Base-by-base conservation (phyloP, 2,797 vertebrate species). In the Arnoldichthys spilopterus region DNA sequence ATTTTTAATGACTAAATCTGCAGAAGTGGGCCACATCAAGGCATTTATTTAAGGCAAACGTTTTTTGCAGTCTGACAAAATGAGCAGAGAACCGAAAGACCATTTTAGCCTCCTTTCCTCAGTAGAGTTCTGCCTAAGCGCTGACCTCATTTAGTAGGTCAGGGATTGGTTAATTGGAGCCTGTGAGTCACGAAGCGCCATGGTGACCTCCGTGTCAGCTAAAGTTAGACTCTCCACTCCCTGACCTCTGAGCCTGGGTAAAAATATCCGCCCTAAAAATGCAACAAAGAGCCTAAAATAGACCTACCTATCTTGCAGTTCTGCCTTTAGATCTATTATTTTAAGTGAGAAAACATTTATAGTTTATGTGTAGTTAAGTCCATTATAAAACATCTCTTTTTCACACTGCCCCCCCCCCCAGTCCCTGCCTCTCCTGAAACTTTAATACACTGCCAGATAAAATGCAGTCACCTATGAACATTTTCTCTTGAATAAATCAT, bases 141-240 rank as follows among this genome's bases (percentile, higher is more conserved):
- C 87, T 91, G 89, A 91, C 90, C 91, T 92, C 88, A 92, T 92
- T 94, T 92, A 90, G 87, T 85, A 92, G 92, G 91, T 91, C 89
- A 56, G 47, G 61, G 79, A 80, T 89, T 89, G 87, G 88, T 86
- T 94, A 93, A 94, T 93, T 93, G 87, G 87, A 90, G 85, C 78
- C 47, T 69, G 80, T 74, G 83, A 84, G 83, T 89, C 74, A 74
- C 72, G 82, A 85, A 83, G 86, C 56, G 68, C 82, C 53, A 74
- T 30, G 70, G 75, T 83, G 86, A 90, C 86, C 87, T 87, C 78
- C 15, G 83, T 71, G 66, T 87, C 79, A 62, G 76, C 89, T 89
- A 91, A 92, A 93, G 84, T 90, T 92, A 88, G 88, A 66, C 37
- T 47, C 7, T 11, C 84, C 84, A 84, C 79, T 84, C 66, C 22